phyloP scores from a whole-genome alignment of 2,113 vertebrate genomes.

The Macrotus californicus region DNA sequence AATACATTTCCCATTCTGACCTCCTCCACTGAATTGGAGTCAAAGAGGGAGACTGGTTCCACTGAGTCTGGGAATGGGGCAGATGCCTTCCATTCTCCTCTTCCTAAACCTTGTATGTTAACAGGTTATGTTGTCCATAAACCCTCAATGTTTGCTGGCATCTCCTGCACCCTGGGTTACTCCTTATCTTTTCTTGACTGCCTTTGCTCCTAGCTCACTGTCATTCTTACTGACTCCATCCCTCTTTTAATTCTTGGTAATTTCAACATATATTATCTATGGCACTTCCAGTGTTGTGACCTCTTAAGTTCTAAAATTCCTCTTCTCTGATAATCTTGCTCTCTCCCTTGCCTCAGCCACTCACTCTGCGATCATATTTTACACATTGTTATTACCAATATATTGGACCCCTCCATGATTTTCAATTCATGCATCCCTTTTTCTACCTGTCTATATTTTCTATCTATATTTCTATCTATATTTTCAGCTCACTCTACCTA shows the following conservation, averaged over 20 bases:
- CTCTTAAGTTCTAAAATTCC: neutral
- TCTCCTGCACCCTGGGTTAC: neutral
- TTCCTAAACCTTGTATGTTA: neutral
- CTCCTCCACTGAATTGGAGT: neutral
- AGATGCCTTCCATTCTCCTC: neutral
- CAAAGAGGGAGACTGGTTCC: neutral
- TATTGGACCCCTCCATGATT: neutral
- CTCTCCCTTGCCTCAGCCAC: neutral
- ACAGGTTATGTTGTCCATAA: neutral
- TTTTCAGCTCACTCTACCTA: neutral
- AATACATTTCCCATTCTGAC: neutral
- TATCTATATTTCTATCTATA: neutral
- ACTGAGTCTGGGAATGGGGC: neutral
- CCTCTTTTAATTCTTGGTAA: conserved; percentile 6
- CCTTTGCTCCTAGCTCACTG: neutral
- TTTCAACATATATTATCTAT: neutral
- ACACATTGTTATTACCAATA: neutral
- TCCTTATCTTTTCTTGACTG: neutral
- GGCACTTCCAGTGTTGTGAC: neutral
- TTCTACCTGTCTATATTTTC: neutral
- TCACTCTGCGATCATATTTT: neutral
- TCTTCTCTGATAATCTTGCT: neutral
- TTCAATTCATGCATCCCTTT: neutral
- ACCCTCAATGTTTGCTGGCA: neutral
- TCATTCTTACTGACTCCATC: neutral